Evolutionary conservation across 2,888 invertebrate genomes (phyloP), one percentile per base, ranked within the genome.

Genomic region (Exephanes ischioxanthus): DNA sequence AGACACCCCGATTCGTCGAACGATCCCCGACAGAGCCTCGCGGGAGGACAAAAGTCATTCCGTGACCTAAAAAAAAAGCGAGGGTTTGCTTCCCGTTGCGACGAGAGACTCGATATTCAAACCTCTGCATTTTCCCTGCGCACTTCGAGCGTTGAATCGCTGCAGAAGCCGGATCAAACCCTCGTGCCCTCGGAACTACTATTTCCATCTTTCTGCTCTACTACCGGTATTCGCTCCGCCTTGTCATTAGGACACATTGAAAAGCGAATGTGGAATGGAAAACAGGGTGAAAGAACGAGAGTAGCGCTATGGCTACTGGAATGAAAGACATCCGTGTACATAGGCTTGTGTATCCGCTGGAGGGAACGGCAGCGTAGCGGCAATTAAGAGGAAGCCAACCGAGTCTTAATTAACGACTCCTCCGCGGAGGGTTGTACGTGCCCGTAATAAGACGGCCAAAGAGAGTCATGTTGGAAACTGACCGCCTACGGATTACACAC

Each of bases 401-500:
- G 77, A 79, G 82, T 76, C 71, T 85, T 85, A 85, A 85, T 85
- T 82, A 82, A 76, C 85, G 70, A 68, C 75, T 75, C 22, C 48
- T 72, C 53, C 14, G 30, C 53, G 26, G 26, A 55, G 41, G 9
- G 41, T 58, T 33, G 33, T 45, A 48, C 71, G 53, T 33, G 66
- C 41, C 45, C 30, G 71, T 71, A 72, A 71, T 67, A 71, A 77
- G 76, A 76, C 63, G 66, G 11, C 61, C 55, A 3, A 11, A 55
- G 55, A 55, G 45, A 48, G 51, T 63, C 63, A 37, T 58, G 68
- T 63, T 53, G 48, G 45, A 9, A 53, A 63, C 70, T 68, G 70
- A 61, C 61, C 75, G 48, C 30, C 53, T 19, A 26, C n/a, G n/a
- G 68, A 45, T 16, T 68, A 19, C 30, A 33, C 22, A 19, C 72